Conservation (phyloP, 92 coral and sea anemone genomes). For the Paragorgia papillata region DNA sequence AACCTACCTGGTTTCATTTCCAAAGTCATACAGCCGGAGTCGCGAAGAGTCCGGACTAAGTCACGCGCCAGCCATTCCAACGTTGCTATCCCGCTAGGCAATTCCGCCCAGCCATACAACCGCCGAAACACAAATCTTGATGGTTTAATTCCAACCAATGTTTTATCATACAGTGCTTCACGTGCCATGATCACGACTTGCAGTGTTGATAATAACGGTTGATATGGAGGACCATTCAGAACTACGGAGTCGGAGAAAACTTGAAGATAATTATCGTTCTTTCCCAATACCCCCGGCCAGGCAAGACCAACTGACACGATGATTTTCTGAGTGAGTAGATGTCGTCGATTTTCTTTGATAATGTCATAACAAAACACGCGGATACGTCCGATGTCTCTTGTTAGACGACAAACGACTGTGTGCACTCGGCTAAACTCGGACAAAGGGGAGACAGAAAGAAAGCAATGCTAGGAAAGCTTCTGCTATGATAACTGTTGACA, state of each 20-base stretch:
- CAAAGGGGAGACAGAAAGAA: not conserved
- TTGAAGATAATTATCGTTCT: not conserved
- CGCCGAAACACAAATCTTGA: not conserved
- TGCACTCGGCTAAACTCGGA: slow-evolving; percentile 83
- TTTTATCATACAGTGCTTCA: not conserved
- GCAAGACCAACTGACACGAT: slow-evolving; percentile 68
- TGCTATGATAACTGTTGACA: no score
- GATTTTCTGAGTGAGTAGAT: slow-evolving; percentile 26
- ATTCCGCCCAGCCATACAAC: slow-evolving; percentile 63
- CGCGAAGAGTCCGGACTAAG: slow-evolving; percentile 48
- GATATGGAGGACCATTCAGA: slow-evolving; percentile 26
- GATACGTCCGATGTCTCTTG: slow-evolving; percentile 62
- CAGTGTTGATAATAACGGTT: slow-evolving; percentile 60
- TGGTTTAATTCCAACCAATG: not conserved
- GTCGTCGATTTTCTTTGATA: slow-evolving; percentile 60
- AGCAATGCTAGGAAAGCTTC: not conserved
- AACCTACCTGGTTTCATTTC: slow-evolving; percentile 54
- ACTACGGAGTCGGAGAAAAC: not conserved
- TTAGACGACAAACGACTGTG: slow-evolving; percentile 67
- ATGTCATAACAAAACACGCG: slow-evolving; percentile 71
- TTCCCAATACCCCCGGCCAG: slow-evolving; percentile 73
- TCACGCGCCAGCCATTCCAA: slow-evolving; percentile 42
- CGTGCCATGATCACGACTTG: slow-evolving; percentile 47
- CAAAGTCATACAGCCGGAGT: slow-evolving; percentile 38
- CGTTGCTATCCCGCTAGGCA: not conserved